Evolutionary conservation across 2,113 vertebrate genomes (phyloP).

Genomic region (Microtus pennsylvanicus): DNA sequence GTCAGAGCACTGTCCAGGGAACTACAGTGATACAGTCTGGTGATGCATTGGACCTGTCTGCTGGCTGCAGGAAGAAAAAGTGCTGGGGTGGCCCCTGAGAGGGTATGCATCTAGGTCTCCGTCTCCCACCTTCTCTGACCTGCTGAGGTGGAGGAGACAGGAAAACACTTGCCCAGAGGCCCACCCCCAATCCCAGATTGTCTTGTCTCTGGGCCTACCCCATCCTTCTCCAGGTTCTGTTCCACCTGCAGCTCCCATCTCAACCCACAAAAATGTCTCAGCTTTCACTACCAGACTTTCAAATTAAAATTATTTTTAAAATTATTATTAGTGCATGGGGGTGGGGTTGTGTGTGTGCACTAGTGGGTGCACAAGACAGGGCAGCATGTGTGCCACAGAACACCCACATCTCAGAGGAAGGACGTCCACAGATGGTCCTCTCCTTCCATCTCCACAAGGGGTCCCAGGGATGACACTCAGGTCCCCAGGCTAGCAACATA

Average conservation of each 20-base stretch:
- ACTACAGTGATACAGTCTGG: not conserved
- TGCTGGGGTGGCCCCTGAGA: not conserved
- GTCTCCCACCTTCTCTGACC: too few species aligned
- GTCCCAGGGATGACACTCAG: not conserved
- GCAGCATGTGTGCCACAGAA: not conserved
- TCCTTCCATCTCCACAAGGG: not conserved
- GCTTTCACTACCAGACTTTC: not conserved
- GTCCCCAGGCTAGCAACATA: not conserved
- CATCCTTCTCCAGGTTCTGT: not conserved
- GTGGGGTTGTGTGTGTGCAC: not conserved
- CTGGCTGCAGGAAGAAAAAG: not conserved
- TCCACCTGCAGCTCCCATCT: not conserved
- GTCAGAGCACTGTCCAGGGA: not conserved
- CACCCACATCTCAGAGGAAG: not conserved
- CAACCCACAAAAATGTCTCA: not conserved
- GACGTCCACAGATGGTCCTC: too few species aligned
- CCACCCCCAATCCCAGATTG: not conserved
- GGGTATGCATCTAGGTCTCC: not conserved
- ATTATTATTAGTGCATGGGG: not conserved
- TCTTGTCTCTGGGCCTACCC: not conserved
- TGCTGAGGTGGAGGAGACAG: too few species aligned
- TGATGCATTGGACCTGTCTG: not conserved
- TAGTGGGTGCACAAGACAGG: not conserved
- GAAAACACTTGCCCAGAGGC: not conserved
- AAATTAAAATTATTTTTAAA: not conserved